Evolutionary conservation across 1,140 invertebrate species (phyloP).

Genomic region (Drosophila navojoa): DNA sequence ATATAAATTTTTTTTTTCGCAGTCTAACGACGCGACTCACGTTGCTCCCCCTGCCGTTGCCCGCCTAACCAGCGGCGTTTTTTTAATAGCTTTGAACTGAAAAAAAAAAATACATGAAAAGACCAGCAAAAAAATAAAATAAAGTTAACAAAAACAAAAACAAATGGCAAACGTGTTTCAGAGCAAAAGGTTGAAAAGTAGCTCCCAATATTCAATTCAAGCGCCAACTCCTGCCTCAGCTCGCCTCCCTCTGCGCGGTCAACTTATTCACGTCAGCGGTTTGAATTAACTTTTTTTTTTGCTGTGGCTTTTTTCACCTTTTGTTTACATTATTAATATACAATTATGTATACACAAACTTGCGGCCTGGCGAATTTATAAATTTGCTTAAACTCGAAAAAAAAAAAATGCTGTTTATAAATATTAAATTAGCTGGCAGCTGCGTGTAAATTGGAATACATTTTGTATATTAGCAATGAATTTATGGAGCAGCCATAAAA

Average conservation of each 20-base stretch:
- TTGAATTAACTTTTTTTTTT: conserved; percentile 18
- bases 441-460: conserved; percentile 51
- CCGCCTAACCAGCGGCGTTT: conserved; percentile 4
- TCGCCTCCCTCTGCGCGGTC: neutral
- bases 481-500: conserved; percentile 26
- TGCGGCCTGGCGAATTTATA: conserved; percentile 53
- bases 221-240: no score
- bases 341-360: conserved; percentile 44
- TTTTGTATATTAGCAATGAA: conserved; percentile 32
- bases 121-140: no score
- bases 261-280: neutral
- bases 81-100: conserved; percentile 41
- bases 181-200: conserved; percentile 30
- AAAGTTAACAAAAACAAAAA: conserved; percentile 14
- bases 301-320: conserved; percentile 18
- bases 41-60: neutral
- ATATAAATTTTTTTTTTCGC: conserved; percentile 7
- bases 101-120: conserved; percentile 28
- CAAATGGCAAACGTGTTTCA: conserved; percentile 35
- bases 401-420: conserved; percentile 51
- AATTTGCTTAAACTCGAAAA: conserved; percentile 27
- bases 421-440: conserved; percentile 63
- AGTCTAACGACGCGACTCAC: conserved; percentile 11
- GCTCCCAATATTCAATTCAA: conserved; percentile 22
- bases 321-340: conserved; percentile 78